phyloP scores from a whole-genome alignment of 2,888 invertebrate species.

The Zygothrica quintamaculata region DNA sequence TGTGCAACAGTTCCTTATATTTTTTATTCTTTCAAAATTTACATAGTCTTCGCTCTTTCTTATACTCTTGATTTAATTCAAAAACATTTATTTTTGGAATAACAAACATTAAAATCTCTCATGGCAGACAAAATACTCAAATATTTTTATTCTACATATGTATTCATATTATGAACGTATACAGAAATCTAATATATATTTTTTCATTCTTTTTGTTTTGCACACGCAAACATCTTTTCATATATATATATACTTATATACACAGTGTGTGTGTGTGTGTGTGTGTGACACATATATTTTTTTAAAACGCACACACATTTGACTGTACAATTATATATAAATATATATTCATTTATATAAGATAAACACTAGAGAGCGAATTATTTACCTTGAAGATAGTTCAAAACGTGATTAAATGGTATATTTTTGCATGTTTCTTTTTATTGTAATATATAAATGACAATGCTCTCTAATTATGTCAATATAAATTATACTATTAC shows the following conservation, averaged over 20 bases:
- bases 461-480: too few species aligned
- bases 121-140: constrained; percentile 51
- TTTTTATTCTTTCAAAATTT: constrained; percentile 65
- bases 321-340: too few species aligned
- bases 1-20: constrained; percentile 79
- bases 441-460: too few species aligned
- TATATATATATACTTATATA: constrained; percentile 19
- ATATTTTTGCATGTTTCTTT: too few species aligned
- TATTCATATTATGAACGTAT: constrained; percentile 8
- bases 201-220: constrained; percentile 38
- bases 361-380: too few species aligned
- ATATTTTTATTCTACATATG: constrained; percentile 48
- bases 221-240: constrained; percentile 21
- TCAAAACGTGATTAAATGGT: too few species aligned
- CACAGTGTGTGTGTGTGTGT: background rate
- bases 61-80: constrained; percentile 41
- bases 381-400: background rate
- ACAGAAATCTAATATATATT: constrained; percentile 30
- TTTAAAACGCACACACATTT: too few species aligned
- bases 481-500: background rate
- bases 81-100: constrained; percentile 84
- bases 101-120: constrained; percentile 70
- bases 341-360: too few species aligned
- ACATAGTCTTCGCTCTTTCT: constrained; percentile 56
- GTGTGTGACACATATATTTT: too few species aligned